Percentiles rank a stretch among this genome's conserved stretches.
phyloP scores from a whole-genome alignment of 2,113 vertebrate species.

The Pteronura brasiliensis region DNA sequence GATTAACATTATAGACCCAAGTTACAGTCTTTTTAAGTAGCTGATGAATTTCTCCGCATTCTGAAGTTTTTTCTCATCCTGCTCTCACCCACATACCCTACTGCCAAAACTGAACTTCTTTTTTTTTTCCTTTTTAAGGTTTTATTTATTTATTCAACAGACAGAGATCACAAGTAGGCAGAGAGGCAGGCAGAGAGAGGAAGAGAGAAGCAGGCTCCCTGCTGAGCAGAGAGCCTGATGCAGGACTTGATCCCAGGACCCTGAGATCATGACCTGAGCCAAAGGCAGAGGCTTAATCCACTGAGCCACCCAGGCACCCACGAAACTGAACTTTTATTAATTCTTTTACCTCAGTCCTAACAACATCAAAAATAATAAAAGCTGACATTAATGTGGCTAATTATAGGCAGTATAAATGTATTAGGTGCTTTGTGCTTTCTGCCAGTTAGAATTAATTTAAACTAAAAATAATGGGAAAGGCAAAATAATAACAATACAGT shows the following conservation, averaged over 20 bases:
- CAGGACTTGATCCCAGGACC: no score
- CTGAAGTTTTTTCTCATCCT: neutral
- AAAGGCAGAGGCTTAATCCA: no score
- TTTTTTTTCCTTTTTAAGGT: no score
- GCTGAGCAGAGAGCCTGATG: no score
- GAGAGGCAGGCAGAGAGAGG: no score
- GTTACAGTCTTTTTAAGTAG: neutral
- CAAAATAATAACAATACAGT: neutral
- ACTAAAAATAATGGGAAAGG: neutral
- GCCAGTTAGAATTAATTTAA: neutral
- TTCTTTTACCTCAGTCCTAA: neutral
- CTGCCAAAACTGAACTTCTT: conserved; percentile 45
- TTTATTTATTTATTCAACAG: no score
- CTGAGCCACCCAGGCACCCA: no score
- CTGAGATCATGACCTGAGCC: no score
- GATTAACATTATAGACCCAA: neutral
- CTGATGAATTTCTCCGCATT: neutral
- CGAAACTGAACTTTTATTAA: conserved; percentile 45
- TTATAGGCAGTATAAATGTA: neutral
- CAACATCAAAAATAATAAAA: neutral
- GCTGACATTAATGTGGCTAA: neutral
- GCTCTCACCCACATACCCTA: neutral
- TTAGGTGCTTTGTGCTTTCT: neutral
- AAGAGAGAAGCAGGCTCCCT: no score
- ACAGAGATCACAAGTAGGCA: no score